phyloP scores from a whole-genome alignment of 53 echinoderm and acorn worm species.

The Stichopus horrens region DNA sequence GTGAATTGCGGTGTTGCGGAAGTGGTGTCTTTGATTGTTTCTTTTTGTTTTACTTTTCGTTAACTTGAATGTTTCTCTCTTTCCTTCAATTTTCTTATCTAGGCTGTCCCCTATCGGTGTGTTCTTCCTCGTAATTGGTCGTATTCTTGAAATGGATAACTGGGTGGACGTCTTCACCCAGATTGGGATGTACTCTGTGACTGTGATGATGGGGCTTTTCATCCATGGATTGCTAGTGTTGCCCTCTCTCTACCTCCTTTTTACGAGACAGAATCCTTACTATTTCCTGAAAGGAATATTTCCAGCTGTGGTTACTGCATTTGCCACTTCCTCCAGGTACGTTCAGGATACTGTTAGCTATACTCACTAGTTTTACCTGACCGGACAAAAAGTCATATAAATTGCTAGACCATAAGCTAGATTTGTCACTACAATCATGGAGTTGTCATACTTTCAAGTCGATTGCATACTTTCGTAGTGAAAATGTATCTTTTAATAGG shows the following conservation, averaged over 20 bases:
- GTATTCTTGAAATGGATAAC: constrained; percentile 84
- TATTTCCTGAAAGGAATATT: constrained; percentile 70
- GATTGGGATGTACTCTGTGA: constrained; percentile 82
- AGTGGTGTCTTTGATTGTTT: neutral
- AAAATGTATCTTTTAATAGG: no score
- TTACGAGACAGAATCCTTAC: constrained; percentile 75
- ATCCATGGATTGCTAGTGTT: constrained; percentile 79
- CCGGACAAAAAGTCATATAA: no score
- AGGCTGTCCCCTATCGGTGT: constrained; percentile 96
- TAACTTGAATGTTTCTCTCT: no score
- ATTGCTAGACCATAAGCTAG: no score
- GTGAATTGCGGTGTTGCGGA: neutral
- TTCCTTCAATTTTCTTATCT: neutral
- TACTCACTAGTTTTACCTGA: no score
- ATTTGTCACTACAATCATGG: no score
- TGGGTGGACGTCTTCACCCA: constrained; percentile 79
- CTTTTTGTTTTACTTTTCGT: neutral
- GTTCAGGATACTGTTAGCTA: neutral
- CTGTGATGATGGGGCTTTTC: constrained; percentile 83
- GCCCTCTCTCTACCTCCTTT: constrained; percentile 74
- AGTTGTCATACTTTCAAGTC: no score
- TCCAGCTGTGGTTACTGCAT: constrained; percentile 85
- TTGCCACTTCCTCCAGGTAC: constrained; percentile 94
- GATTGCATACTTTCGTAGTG: no score
- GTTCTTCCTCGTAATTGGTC: constrained; percentile 81